Conservation (phyloP, 2,113 vertebrate genomes). For the Telmatochromis sp. region DNA sequence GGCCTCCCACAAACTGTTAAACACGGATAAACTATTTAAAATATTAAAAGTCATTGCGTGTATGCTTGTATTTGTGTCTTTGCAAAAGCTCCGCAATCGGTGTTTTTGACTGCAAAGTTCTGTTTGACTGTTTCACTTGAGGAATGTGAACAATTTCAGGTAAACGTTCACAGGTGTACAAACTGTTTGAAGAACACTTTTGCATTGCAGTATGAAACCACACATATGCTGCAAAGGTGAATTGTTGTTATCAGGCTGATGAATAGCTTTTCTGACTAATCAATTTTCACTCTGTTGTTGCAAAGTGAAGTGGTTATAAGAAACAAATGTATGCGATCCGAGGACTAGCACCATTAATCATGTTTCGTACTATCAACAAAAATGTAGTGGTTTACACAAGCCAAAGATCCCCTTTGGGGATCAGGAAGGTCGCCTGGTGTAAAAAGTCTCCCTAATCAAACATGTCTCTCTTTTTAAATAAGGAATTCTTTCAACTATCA, state of each 20-base stretch:
- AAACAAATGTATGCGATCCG: neutral
- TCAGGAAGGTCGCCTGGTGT: neutral
- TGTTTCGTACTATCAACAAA: neutral
- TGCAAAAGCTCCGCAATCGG: fast-evolving
- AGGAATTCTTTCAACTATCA: neutral
- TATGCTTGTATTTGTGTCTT: neutral
- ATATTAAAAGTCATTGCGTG: neutral
- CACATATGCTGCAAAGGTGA: neutral
- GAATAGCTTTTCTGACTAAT: neutral
- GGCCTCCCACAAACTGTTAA: neutral
- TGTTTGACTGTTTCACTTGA: neutral
- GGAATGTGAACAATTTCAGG: neutral
- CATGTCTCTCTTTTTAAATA: neutral
- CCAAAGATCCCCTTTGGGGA: neutral
- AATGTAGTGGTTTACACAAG: neutral
- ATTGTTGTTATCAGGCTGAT: neutral
- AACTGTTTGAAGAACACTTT: neutral
- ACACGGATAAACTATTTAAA: neutral
- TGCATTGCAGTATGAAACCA: neutral
- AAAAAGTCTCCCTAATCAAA: neutral
- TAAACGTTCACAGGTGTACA: neutral
- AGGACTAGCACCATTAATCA: neutral
- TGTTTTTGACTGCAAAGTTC: neutral
- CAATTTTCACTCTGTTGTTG: neutral
- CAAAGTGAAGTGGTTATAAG: neutral